Conservation (phyloP, 2,797 vertebrate genomes). For the Cossypha niveicapilla region DNA sequence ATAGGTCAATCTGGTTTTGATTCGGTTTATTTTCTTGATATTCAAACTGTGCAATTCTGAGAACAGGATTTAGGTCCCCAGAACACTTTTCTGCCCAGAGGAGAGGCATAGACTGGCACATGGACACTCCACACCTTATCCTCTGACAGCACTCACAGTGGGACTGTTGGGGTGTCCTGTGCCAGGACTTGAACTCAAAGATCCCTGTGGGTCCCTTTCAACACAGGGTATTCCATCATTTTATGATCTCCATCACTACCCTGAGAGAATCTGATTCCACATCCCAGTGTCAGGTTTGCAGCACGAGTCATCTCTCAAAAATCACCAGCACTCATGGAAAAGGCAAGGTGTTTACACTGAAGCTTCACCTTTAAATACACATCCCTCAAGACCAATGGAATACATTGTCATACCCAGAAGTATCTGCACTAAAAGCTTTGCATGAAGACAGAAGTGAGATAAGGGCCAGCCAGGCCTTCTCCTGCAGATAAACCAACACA, state of each 20-base stretch:
- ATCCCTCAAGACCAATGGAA: neutral
- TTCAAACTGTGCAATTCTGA: neutral
- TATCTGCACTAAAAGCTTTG: neutral
- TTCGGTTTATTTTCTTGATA: neutral
- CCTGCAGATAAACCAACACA: neutral
- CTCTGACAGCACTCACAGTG: neutral
- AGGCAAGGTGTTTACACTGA: neutral
- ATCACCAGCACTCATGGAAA: rapidly evolving
- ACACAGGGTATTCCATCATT: neutral
- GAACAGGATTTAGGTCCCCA: neutral
- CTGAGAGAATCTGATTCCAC: neutral
- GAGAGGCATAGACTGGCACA: neutral
- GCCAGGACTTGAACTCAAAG: neutral
- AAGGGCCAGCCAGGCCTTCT: neutral
- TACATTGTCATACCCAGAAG: neutral
- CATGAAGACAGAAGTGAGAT: neutral
- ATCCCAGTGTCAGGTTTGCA: neutral
- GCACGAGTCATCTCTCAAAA: neutral
- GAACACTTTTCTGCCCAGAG: neutral
- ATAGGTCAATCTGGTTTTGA: neutral
- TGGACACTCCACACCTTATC: neutral
- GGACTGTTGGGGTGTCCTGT: neutral
- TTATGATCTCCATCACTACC: neutral
- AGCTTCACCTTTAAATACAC: neutral
- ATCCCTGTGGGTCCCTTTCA: neutral